phyloP scores from a whole-genome alignment of 2,888 invertebrate genomes.

The Eugnorisma glareosa region DNA sequence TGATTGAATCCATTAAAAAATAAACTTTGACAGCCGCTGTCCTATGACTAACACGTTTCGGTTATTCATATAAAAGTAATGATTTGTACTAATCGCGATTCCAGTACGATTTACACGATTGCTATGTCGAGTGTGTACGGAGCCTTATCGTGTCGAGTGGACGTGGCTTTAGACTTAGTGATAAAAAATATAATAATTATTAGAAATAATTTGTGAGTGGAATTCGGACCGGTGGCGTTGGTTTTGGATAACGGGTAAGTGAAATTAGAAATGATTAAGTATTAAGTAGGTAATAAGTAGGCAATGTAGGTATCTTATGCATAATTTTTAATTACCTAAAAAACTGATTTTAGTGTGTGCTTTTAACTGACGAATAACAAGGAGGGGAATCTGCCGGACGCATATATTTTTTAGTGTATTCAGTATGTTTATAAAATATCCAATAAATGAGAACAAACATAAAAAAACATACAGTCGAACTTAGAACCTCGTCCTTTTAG shows the following conservation, averaged over 20 bases:
- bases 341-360: too few relatives aligned
- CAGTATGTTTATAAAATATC: too few relatives aligned
- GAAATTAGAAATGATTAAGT: neutral
- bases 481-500: too few relatives aligned
- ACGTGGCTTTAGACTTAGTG: constrained; percentile 40
- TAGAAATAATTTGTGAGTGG: constrained; percentile 17
- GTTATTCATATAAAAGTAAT: constrained; percentile 69
- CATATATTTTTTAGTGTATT: too few relatives aligned
- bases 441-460: too few relatives aligned
- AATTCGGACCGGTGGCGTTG: neutral
- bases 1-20: neutral
- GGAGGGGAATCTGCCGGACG: too few relatives aligned
- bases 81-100: constrained; percentile 64
- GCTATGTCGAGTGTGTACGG: constrained; percentile 57
- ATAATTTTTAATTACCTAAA: too few relatives aligned
- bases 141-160: constrained; percentile 50
- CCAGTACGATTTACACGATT: constrained; percentile 63
- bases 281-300: too few relatives aligned
- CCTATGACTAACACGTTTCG: constrained; percentile 57
- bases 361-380: too few relatives aligned
- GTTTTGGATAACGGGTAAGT: constrained; percentile 36
- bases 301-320: too few relatives aligned
- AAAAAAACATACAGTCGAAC: too few relatives aligned
- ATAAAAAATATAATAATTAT: constrained; percentile 29
- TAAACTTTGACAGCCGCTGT: constrained; percentile 56